phyloP scores from a whole-genome alignment of 2,797 vertebrate genomes.

The Tympanoctomys barrerae region DNA sequence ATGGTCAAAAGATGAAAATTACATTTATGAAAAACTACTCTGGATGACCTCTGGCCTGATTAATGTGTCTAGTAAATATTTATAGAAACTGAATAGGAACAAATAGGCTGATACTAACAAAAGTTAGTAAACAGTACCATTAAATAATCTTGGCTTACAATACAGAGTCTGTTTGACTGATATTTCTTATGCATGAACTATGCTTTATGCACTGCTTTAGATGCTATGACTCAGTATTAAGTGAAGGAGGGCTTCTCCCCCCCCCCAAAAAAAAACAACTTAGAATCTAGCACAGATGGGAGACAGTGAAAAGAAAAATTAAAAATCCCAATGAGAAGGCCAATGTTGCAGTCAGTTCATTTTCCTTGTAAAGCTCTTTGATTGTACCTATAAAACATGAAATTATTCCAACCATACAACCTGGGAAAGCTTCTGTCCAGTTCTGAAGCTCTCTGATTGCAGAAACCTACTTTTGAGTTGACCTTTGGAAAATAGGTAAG shows the following conservation, averaged over 20 bases:
- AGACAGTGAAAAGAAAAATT: neutral
- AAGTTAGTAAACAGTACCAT: neutral
- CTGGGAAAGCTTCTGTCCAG: neutral
- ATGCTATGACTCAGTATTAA: neutral
- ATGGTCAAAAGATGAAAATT: conserved; percentile 11
- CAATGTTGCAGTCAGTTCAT: neutral
- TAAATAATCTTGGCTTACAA: neutral
- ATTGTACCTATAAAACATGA: neutral
- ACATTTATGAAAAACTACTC: neutral
- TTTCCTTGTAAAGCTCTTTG: conserved; percentile 17
- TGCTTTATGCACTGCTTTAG: neutral
- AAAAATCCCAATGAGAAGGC: neutral
- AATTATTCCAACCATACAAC: conserved; percentile 19
- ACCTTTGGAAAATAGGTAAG: neutral
- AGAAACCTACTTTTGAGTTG: neutral
- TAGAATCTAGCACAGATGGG: neutral
- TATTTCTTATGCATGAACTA: neutral
- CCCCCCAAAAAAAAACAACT: neutral
- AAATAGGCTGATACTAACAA: neutral
- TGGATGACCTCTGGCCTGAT: neutral
- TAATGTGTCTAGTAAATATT: neutral
- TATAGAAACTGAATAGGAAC: neutral
- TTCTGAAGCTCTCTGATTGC: neutral
- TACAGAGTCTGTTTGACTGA: neutral
- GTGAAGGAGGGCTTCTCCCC: neutral